Evolutionary conservation across 2,888 invertebrate species (phyloP).

Genomic region (Halictus quadricinctus): DNA sequence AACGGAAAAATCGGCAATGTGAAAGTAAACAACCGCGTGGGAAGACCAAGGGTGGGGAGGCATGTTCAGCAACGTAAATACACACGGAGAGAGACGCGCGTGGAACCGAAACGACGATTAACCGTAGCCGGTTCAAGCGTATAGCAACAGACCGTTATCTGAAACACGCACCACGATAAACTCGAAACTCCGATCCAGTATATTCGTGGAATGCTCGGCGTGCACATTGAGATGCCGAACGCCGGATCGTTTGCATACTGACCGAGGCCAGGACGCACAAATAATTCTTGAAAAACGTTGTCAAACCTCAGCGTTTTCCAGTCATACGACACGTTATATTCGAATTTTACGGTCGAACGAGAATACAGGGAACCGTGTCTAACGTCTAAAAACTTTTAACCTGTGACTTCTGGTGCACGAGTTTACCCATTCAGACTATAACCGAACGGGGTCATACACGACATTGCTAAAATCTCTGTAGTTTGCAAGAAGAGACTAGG

Average conservation of each 20-base stretch:
- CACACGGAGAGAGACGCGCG: constrained; percentile 13
- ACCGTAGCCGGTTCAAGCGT: constrained; percentile 55
- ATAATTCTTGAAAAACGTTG: neutral
- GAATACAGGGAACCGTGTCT: neutral
- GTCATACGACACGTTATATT: neutral
- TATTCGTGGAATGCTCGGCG: constrained; percentile 42
- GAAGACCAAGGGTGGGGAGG: neutral
- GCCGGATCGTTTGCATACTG: neutral
- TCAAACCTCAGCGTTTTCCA: neutral
- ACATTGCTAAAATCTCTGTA: neutral
- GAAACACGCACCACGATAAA: constrained; percentile 59
- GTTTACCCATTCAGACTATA: neutral
- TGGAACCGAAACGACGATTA: constrained; percentile 49
- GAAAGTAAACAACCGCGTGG: constrained; percentile 44
- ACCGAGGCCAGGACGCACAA: neutral
- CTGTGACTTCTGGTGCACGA: neutral
- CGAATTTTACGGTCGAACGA: neutral
- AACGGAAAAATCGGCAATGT: constrained; percentile 14
- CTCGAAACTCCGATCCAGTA: constrained; percentile 58
- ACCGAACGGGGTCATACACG: neutral
- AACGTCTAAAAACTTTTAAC: neutral
- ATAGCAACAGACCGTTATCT: constrained; percentile 68
- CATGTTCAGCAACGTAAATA: neutral
- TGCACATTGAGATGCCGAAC: constrained; percentile 14
- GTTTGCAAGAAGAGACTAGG: neutral